Percentiles rank a stretch among this genome's conserved stretches.
These are phyloP conservation scores for Epinephelus fuscoguttatus DNA, from an alignment of 2,113 vertebrate genomes.

Conservation along the genomic window DNA sequence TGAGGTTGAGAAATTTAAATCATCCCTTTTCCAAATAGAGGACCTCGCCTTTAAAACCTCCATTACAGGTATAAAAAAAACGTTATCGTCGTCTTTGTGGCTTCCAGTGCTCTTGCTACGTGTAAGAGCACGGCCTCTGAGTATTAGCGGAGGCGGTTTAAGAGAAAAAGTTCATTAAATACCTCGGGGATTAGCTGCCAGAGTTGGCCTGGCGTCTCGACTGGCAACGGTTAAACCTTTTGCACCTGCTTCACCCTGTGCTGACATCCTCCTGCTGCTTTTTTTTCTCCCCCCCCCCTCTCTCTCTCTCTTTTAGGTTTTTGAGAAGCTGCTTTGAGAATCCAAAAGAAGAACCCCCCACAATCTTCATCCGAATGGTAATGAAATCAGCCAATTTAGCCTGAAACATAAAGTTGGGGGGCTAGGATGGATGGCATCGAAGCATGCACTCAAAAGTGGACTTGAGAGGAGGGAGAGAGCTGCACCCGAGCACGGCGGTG, in stretches of 20 bases:
- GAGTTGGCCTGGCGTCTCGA: conserved; percentile 67
- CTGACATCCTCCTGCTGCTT: conserved; percentile 60
- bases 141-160: conserved; percentile 73
- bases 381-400: conserved; percentile 85
- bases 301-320: background rate
- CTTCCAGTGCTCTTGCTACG: conserved; percentile 47
- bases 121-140: conserved; percentile 56
- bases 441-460: conserved; percentile 73
- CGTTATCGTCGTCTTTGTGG: conserved; percentile 42
- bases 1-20: conserved; percentile 55
- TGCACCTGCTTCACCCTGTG: conserved; percentile 80
- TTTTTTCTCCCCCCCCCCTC: background rate
- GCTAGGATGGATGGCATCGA: conserved; percentile 62
- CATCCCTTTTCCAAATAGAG: conserved; percentile 56
- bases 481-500: background rate
- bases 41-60: conserved; percentile 59
- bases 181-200: conserved; percentile 80
- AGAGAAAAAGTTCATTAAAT: conserved; percentile 84
- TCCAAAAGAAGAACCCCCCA: conserved; percentile 13
- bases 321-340: conserved; percentile 43
- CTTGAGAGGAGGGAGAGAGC: conserved; percentile 64
- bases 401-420: conserved; percentile 72
- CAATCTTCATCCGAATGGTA: conserved; percentile 82
- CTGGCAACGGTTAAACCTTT: conserved; percentile 78
- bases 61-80: conserved; percentile 66